These are phyloP conservation scores for Cryptomyrus ogoouensis DNA, from an alignment of 2,113 vertebrate species.

Conservation along the genomic window DNA sequence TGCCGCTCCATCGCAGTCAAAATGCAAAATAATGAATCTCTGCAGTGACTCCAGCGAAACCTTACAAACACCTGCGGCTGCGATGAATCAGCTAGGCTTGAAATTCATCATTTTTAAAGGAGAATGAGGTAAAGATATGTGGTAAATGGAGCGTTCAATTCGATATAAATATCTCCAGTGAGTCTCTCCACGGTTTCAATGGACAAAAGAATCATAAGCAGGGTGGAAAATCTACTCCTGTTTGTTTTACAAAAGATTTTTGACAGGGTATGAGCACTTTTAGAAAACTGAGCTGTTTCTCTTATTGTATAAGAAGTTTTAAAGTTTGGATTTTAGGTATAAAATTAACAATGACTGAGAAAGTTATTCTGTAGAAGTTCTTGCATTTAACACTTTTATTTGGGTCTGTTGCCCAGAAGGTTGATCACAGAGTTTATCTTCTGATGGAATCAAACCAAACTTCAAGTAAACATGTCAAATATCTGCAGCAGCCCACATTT, in stretches of 20 bases:
- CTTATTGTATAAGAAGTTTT: neutral
- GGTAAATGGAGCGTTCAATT: neutral
- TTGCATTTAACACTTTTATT: neutral
- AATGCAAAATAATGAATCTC: slow-evolving; percentile 3
- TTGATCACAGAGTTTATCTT: neutral
- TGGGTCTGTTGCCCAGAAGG: neutral
- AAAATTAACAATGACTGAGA: neutral
- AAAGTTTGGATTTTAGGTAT: neutral
- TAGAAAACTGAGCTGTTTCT: neutral
- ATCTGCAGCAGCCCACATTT: neutral
- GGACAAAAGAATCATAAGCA: neutral
- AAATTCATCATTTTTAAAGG: neutral
- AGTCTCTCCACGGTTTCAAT: neutral
- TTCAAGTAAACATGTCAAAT: neutral
- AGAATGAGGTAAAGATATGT: neutral
- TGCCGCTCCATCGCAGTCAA: neutral
- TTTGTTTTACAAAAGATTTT: neutral
- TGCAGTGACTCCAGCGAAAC: neutral
- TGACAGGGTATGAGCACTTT: neutral
- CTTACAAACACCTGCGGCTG: neutral
- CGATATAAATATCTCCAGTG: slow-evolving; percentile 6
- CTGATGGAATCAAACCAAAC: neutral
- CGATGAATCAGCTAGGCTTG: neutral
- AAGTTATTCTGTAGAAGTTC: neutral
- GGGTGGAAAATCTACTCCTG: neutral